These are phyloP conservation scores for Acanthaster planci DNA, from an alignment of 35 echinoderm and acorn worm genomes.

Conservation along the genomic window DNA sequence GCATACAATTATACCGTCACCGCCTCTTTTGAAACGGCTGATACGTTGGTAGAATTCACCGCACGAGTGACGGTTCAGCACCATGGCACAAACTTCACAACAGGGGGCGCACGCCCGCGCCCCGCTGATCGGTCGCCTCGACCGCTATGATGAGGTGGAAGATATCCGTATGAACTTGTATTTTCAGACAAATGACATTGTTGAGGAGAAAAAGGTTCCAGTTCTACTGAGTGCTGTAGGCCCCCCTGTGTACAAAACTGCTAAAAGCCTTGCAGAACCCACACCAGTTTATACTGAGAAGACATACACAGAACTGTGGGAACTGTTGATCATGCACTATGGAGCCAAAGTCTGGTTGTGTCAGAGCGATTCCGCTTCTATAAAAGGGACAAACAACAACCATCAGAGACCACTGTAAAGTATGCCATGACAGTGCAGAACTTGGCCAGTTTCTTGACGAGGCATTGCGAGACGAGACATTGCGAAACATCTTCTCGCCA, in stretches of 20 bases:
- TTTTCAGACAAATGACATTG: slow-evolving; percentile 27
- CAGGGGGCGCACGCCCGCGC: not conserved
- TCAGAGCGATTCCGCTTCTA: slow-evolving; percentile 54
- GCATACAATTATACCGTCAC: not conserved
- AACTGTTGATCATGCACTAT: not conserved
- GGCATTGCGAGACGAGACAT: slow-evolving; percentile 22
- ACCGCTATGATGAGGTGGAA: slow-evolving; percentile 14
- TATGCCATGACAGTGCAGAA: slow-evolving; percentile 43
- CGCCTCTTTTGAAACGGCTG: not conserved
- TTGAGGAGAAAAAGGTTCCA: slow-evolving; percentile 30
- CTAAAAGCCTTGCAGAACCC: slow-evolving; percentile 18
- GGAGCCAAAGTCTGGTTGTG: slow-evolving; percentile 34
- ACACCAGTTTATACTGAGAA: not conserved
- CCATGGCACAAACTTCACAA: not conserved
- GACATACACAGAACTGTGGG: slow-evolving; percentile 4
- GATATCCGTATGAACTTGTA: slow-evolving; percentile 3
- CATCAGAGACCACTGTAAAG: slow-evolving; percentile 13
- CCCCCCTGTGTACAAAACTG: not conserved
- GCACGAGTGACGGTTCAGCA: not conserved
- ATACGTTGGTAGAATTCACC: not conserved
- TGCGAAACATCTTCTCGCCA: slow-evolving; percentile 25
- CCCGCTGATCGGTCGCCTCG: not conserved
- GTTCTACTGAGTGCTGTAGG: slow-evolving; percentile 34
- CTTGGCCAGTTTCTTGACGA: slow-evolving; percentile 33
- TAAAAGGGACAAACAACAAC: slow-evolving; percentile 50